These are phyloP conservation scores for Argyrosomus regius DNA, from an alignment of 2,797 vertebrate genomes.

Conservation along the genomic window DNA sequence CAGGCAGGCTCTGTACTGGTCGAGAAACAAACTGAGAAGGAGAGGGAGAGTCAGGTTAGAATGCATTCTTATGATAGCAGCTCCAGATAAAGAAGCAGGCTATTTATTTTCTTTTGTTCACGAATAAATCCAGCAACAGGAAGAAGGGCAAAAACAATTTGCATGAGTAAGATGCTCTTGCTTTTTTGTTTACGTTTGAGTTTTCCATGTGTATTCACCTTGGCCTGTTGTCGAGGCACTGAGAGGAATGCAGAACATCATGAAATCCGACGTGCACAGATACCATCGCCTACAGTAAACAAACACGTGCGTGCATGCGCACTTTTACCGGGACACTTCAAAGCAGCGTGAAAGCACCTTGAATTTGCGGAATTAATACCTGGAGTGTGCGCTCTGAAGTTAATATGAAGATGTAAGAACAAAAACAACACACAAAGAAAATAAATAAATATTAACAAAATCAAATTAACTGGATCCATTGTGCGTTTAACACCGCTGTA, in stretches of 20 bases:
- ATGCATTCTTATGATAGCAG: constrained; percentile 87
- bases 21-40: constrained; percentile 93
- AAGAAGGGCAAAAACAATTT: constrained; percentile 80
- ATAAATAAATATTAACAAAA: constrained; percentile 12
- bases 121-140: constrained; percentile 77
- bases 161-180: constrained; percentile 73
- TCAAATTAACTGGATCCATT: constrained; percentile 31
- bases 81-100: constrained; percentile 87
- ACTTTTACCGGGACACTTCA: constrained; percentile 43
- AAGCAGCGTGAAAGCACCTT: constrained; percentile 19
- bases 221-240: constrained; percentile 33
- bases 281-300: constrained; percentile 49
- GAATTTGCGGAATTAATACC: constrained; percentile 51
- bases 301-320: constrained; percentile 27
- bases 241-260: constrained; percentile 63
- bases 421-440: constrained; percentile 26
- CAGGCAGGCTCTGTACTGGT: constrained; percentile 97
- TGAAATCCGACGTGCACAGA: constrained; percentile 50
- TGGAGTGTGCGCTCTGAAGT: constrained; percentile 26
- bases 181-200: constrained; percentile 60
- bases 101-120: constrained; percentile 88
- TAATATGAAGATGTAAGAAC: constrained; percentile 38
- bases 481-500: constrained; percentile 5
- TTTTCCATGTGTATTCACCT: constrained; percentile 58
- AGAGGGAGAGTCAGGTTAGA: constrained; percentile 88